These are phyloP conservation scores for Saturnia pavonia DNA, from an alignment of 2,888 invertebrate genomes.

Conservation along the genomic window DNA sequence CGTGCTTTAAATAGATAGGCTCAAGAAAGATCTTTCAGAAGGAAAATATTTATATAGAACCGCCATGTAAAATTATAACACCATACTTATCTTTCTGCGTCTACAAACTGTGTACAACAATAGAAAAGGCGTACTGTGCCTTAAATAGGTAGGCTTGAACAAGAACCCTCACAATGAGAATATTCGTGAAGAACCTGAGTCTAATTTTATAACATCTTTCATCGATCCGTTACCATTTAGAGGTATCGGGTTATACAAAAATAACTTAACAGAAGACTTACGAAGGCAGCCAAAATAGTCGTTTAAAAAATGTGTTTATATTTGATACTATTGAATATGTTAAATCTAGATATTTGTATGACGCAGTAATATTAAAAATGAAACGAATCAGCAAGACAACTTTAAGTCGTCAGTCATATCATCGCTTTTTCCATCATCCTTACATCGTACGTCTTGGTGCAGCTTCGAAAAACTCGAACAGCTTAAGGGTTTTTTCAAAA, in stretches of 20 bases:
- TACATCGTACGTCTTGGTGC: background rate
- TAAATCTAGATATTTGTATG: background rate
- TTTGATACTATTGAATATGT: background rate
- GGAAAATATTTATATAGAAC: too few species aligned
- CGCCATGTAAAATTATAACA: too few species aligned
- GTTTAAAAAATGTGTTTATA: too few species aligned
- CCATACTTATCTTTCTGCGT: too few species aligned
- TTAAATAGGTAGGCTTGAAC: background rate
- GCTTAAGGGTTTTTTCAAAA: too few species aligned
- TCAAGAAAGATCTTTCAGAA: too few species aligned
- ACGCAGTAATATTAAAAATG: background rate
- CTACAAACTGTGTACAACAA: too few species aligned
- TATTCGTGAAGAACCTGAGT: background rate
- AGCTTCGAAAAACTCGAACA: too few species aligned
- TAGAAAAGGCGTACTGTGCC: background rate
- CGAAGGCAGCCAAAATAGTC: too few species aligned
- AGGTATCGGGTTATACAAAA: background rate
- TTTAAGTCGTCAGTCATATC: background rate
- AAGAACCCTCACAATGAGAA: background rate
- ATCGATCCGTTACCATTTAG: constrained; percentile 3
- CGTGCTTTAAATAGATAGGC: too few species aligned
- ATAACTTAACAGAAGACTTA: too few species aligned
- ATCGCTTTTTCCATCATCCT: too few species aligned
- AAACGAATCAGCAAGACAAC: background rate
- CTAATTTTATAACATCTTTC: background rate